These are phyloP conservation scores for Rhyzopertha dominica DNA, from an alignment of 1,140 invertebrate genomes.

Conservation along the genomic window DNA sequence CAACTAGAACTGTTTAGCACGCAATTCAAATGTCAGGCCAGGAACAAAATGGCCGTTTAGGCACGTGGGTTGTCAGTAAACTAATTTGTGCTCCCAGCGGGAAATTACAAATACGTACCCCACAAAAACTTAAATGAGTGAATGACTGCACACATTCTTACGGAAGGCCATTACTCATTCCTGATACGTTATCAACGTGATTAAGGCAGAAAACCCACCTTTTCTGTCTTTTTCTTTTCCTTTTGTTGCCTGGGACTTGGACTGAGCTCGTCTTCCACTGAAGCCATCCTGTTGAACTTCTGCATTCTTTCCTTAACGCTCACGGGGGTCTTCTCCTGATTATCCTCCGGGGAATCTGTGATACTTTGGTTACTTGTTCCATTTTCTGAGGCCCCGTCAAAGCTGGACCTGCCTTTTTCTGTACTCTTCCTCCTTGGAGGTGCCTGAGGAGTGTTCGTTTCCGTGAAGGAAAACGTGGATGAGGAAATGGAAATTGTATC, in stretches of 20 bases:
- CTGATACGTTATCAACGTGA: conserved; percentile 27
- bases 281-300: conserved; percentile 88
- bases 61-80: conserved; percentile 43
- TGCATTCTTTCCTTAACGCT: conserved; percentile 88
- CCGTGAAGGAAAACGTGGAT: conserved; percentile 25
- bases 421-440: conserved; percentile 36
- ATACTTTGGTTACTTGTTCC: conserved; percentile 7
- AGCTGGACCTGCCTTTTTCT: conserved; percentile 15
- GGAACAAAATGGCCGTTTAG: conserved; percentile 10
- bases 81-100: conserved; percentile 58
- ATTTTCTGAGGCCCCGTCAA: conserved; percentile 4
- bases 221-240: conserved; percentile 46
- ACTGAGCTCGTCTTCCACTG: conserved; percentile 64
- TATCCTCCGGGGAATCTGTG: conserved; percentile 19
- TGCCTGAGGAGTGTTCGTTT: conserved; percentile 39
- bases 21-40: conserved; percentile 6
- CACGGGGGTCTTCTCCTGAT: conserved; percentile 55
- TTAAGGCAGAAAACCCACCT: conserved; percentile 56
- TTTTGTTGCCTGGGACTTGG: conserved; percentile 54
- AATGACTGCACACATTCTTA: conserved; percentile 55
- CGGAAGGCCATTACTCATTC: conserved; percentile 28
- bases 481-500: conserved; percentile 38
- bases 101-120: conserved; percentile 52
- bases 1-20: conserved; percentile 12
- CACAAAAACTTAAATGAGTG: conserved; percentile 54